Base-by-base conservation (phyloP, 1,140 invertebrate genomes). In the Frieseomelitta varia region DNA sequence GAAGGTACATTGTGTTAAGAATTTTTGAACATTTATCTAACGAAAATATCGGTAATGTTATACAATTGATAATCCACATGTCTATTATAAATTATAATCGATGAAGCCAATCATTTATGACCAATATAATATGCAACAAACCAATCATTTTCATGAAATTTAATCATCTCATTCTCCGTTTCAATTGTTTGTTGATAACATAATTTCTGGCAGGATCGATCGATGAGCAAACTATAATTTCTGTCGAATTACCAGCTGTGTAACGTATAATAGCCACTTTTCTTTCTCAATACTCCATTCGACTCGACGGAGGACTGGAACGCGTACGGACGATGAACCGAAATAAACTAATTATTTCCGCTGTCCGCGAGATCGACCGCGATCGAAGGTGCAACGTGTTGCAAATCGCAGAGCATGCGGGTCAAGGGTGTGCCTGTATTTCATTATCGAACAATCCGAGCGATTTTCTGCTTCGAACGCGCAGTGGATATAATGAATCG, bases 361-460 rank as follows among this genome's bases (percentile, higher is more conserved):
- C 24, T 34, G 55, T 73, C 63, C 34, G 55, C 47, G 30, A 71
- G 12, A 85, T 53, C 51, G 68, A 56, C 30, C 67, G 39, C 76
- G 80, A 90, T 90, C 89, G 86, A 88, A 91, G 85, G 34, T 51
- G 80, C 78, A 81, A 83, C 73, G 75, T 78, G 56, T 85, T 72
- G 81, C 79, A 39, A 10, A 24, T 47, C 39, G 39, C 39, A 47
- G 39, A 47, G 8, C 39, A 47, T 68, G 61, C 73, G 84, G 88
- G 86, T 91, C 91, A 91, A 90, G 85, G 90, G 55, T 87, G 77
- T 78, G 34, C 75, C 74, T 85, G 61, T 81, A 84, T 85, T 82
- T 80, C 47, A 69, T 63, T 63, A 80, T 61, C 56, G 69, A 58
- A 84, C 27, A 87, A 79, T 80, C 53, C 56, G 3, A 39, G 68